Conservation (phyloP, 2,888 invertebrate species). For the Xestia c-nigrum region DNA sequence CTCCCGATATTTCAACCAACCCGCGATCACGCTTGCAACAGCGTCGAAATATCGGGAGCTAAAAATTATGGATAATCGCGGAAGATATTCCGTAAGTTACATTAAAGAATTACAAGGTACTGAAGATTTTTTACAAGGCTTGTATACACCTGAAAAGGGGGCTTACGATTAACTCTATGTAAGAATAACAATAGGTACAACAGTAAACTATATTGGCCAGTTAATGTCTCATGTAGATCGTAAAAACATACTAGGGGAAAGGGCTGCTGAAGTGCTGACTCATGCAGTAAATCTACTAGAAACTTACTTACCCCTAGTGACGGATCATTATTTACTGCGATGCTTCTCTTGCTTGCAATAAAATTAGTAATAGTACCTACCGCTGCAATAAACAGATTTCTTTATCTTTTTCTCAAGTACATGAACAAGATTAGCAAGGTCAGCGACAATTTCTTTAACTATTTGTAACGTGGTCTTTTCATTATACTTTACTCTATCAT, state of each 20-base stretch:
- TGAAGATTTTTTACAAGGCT: no score
- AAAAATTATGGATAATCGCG: no score
- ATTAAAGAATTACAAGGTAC: no score
- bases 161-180: not conserved
- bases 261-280: constrained; percentile 26
- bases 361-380: not conserved
- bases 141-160: not conserved
- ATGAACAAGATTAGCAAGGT: not conserved
- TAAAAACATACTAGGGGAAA: constrained; percentile 29
- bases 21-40: no score
- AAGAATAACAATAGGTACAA: constrained; percentile 20
- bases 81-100: no score
- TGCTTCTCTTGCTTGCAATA: not conserved
- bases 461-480: not conserved
- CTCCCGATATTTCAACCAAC: no score
- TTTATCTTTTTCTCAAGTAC: not conserved
- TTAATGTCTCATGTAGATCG: constrained; percentile 35
- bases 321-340: constrained; percentile 10
- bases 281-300: constrained; percentile 21
- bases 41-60: no score
- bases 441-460: not conserved
- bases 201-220: constrained; percentile 22
- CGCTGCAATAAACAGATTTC: not conserved
- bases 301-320: constrained; percentile 14
- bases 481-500: not conserved